Evolutionary conservation across 2,113 vertebrate genomes (phyloP).

Genomic region (Paramisgurnus dabryanus): DNA sequence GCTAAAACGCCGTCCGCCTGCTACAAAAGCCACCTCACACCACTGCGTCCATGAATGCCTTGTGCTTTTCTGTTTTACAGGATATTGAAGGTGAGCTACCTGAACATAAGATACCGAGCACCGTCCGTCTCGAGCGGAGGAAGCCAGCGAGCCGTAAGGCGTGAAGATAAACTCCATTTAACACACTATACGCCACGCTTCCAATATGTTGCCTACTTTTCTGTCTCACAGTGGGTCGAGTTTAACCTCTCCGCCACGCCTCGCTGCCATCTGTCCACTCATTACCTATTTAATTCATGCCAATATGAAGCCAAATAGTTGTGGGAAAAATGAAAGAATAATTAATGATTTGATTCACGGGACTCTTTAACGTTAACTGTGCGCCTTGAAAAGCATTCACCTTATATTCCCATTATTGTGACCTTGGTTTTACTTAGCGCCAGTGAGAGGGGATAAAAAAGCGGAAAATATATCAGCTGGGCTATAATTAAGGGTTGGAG

Average conservation of each 20-base stretch:
- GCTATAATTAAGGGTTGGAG: constrained; percentile 71
- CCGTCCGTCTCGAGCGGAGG: constrained; percentile 59
- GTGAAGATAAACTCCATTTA: constrained; percentile 51
- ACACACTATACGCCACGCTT: constrained; percentile 10
- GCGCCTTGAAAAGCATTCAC: constrained; percentile 75
- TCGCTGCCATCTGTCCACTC: constrained; percentile 66
- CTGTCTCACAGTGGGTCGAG: constrained; percentile 66
- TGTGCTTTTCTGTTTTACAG: constrained; percentile 14
- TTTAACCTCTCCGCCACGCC: constrained; percentile 72
- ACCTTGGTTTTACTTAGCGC: constrained; percentile 76
- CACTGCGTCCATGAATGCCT: constrained; percentile 37
- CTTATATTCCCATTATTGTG: constrained; percentile 79
- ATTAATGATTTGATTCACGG: constrained; percentile 86
- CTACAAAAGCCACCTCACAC: constrained; percentile 21
- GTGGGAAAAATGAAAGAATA: constrained; percentile 81
- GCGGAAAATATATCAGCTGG: constrained; percentile 59
- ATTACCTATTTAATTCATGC: constrained; percentile 62
- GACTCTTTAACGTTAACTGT: constrained; percentile 61
- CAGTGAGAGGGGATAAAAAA: constrained; percentile 46
- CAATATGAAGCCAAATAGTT: constrained; percentile 65
- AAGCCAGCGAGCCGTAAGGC: constrained; percentile 41
- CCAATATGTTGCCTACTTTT: constrained; percentile 67
- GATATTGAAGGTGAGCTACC: constrained; percentile 28
- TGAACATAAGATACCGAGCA: constrained; percentile 1
- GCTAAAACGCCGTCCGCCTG: neutral